Evolutionary conservation across 2,797 vertebrate species (phyloP), one percentile per base, ranked within the genome.

Genomic region (Rhinella marina): DNA sequence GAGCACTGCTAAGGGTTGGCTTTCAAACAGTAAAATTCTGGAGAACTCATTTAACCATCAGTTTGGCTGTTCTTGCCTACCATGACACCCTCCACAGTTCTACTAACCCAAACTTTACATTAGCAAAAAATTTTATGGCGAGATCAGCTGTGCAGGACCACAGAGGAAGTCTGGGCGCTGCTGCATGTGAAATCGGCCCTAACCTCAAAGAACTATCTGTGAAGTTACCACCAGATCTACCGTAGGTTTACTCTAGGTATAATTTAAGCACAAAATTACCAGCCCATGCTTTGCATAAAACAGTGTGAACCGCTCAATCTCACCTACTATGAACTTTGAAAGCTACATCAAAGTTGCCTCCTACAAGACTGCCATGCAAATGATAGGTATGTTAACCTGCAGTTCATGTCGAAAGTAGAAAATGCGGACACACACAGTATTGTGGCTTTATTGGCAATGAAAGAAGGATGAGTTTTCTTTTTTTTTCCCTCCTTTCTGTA

Each of bases 401-500:
- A n/a, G 29, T 29, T 19, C 70, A 41, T 32, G 21, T 13, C 50
- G 62, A 17, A 61, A 17, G 29, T 13, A 29, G 52, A 54, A 82
- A 82, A 59, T 23, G 25, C 21, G 61, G 29, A 23, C 10, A 62
- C 16, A 50, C 64, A 73, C n/a, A 17, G 17, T 54, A 57, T 66
- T 54, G 68, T 56, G 23, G 48, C 16, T 50, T 50, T 54, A 82
- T 76, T 62, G 32, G 57, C 54, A 59, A 73, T 2, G 13, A 77
- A 50, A 32, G 59, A 64, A 81, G 83, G 66, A 0, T 62, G 0
- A 88, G 77, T 86, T 86, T 87, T 77, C 21, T 3, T 3, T 10
- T 66, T 66, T 77, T 27, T 50, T 19, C 17, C 66, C 27, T 50
- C 25, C 66, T 75, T 86, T 72, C 84, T 88, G 83, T 90, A 9